phyloP scores from a whole-genome alignment of 2,888 invertebrate species.

The Laspeyria flexula region DNA sequence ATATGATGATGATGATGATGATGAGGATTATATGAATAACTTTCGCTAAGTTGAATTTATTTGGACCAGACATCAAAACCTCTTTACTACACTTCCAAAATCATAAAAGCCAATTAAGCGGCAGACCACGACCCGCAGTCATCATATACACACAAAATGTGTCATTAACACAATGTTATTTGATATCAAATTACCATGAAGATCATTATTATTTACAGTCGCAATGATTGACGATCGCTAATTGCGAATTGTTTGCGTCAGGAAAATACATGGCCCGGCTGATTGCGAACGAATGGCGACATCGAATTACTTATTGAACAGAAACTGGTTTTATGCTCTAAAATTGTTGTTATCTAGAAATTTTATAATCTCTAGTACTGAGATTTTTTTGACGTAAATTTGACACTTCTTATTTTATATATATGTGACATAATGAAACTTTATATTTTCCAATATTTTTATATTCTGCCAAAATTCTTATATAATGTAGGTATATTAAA shows the following conservation, averaged over 20 bases:
- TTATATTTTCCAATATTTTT: too few species aligned
- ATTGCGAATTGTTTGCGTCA: slow-evolving; percentile 43
- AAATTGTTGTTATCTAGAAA: too few species aligned
- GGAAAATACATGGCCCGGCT: slow-evolving; percentile 17
- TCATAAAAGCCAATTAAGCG: slow-evolving; percentile 1
- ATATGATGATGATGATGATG: too few species aligned
- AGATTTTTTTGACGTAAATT: too few species aligned
- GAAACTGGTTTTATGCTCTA: background rate
- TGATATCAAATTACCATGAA: slow-evolving; percentile 24
- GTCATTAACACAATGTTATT: slow-evolving; percentile 11
- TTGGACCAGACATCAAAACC: too few species aligned
- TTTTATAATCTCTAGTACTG: too few species aligned
- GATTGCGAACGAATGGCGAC: slow-evolving; percentile 29
- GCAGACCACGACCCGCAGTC: background rate
- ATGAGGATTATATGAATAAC: too few species aligned
- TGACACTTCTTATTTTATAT: too few species aligned
- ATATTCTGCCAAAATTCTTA: too few species aligned
- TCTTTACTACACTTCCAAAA: background rate
- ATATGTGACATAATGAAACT: too few species aligned
- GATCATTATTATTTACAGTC: slow-evolving; percentile 33
- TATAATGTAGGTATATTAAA: too few species aligned
- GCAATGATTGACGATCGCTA: slow-evolving; percentile 45
- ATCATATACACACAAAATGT: slow-evolving; percentile 5
- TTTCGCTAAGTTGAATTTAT: too few species aligned
- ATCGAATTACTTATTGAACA: slow-evolving; percentile 30